Evolutionary conservation across 2,797 vertebrate genomes (phyloP), one percentile per base, ranked within the genome.

Genomic region (Silurus aristotelis): DNA sequence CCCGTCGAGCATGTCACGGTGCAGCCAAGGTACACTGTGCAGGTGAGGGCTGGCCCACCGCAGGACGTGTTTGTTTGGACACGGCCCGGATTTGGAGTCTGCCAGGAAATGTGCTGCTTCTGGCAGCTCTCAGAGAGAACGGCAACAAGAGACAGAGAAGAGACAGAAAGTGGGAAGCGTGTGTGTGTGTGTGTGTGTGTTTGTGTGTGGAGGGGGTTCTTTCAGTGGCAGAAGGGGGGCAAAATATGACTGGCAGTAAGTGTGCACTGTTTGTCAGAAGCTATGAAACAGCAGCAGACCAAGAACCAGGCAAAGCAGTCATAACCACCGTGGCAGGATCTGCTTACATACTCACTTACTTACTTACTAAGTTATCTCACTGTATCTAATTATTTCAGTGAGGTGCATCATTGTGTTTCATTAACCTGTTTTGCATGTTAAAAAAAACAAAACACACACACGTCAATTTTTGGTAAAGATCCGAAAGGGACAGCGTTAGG

Each of bases 51-150:
- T 52, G 76, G 94, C 94, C 93, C 89, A 93, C 94, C 88, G 89
- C 94, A 94, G 93, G 92, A 95, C 93, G 94, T 95, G 94, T 96
- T 96, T 97, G 96, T 97, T 97, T 97, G 96, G 95, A 95, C 93
- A 95, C 91, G 93, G 92, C 94, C 95, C 91, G 90, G 94, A 94
- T 94, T 94, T 93, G 92, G 93, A 82, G 86, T 83, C 87, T 92
- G 90, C 91, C 92, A 93, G 94, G 95, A 97, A 96, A 95, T 94
- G 95, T 94, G 93, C 91, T 91, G 93, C 93, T 91, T 56, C 89
- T 91, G 90, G 88, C 87, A 89, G 85, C 80, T 79, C 92, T 87
- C 85, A 94, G 92, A 92, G 94, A 95, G 92, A 61, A 70, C 25
- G 3, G 68, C 22, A 79, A 73, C 66, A 73, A 68, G 82, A 80